phyloP scores from a whole-genome alignment of 2,797 vertebrate genomes.

The Sebastiscus albofasciatus region DNA sequence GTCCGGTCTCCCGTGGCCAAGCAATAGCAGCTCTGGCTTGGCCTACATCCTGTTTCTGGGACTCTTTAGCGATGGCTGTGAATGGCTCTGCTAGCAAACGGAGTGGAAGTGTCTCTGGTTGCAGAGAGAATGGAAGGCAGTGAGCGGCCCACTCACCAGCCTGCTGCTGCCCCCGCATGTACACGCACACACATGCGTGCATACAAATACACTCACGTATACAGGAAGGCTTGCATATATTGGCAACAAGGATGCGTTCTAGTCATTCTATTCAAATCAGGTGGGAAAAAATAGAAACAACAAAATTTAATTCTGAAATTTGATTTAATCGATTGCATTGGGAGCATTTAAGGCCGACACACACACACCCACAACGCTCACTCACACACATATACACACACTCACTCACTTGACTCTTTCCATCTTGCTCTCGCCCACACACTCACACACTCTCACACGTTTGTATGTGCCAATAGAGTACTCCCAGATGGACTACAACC shows the following conservation, averaged over 20 bases:
- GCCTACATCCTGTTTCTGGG: slow-evolving; percentile 71
- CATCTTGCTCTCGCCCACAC: slow-evolving; percentile 69
- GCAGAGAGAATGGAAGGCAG: slow-evolving; percentile 54
- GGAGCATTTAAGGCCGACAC: slow-evolving; percentile 8
- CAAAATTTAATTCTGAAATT: slow-evolving; percentile 22
- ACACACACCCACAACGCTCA: neutral
- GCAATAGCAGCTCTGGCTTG: slow-evolving; percentile 65
- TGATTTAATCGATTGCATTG: slow-evolving; percentile 26
- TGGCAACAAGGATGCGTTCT: neutral
- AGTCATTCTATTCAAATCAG: slow-evolving; percentile 19
- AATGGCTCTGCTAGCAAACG: slow-evolving; percentile 61
- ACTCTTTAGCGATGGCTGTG: slow-evolving; percentile 65
- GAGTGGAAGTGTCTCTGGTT: slow-evolving; percentile 58
- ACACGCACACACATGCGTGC: neutral
- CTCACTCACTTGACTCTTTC: slow-evolving; percentile 65
- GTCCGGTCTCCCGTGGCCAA: slow-evolving; percentile 44
- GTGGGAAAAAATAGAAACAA: slow-evolving; percentile 31
- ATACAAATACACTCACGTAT: neutral
- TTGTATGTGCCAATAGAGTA: slow-evolving; percentile 67
- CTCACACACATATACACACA: neutral
- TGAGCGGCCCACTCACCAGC: slow-evolving; percentile 78
- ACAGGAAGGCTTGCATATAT: neutral
- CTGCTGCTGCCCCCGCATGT: slow-evolving; percentile 67
- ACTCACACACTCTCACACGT: slow-evolving; percentile 64
- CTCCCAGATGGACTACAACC: slow-evolving; percentile 79